Evolutionary conservation across 2,888 invertebrate genomes (phyloP), one percentile per base, ranked within the genome.

Genomic region (Laothoe populi): DNA sequence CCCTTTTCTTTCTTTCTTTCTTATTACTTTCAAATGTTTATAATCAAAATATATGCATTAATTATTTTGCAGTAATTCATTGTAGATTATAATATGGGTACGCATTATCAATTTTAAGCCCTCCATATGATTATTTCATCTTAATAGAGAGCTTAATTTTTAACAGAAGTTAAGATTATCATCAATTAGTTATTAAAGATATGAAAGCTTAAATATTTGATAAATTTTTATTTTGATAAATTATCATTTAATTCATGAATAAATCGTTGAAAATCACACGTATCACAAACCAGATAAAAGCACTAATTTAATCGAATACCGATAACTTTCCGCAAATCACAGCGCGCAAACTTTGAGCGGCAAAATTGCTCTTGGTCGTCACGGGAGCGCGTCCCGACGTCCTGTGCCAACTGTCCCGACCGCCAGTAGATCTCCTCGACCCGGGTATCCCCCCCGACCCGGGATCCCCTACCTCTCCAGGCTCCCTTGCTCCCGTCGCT

Each of bases 401-500:
- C 69, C 68, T 53, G 63, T 61, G 44, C 19, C 7, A 19, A 44
- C 44, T 44, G 44, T 19, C 64, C 70, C 69, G 67, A 70, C 69
- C 67, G 67, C 13, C 72, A 49, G 64, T 59, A 59, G 61, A 61
- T 60, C 62, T 58, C 65, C 72, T 67, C 67, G 73, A 71, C 61
- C 71, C 79, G 76, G 76, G 60, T 60, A 61, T 60, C 62, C 58
- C 65, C 68, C 72, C 68, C 67, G 73, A 71, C 61, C 71, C 79
- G 75, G 76, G 73, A 68, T 63, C 64, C 68, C 69, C 66, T 62
- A 57, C 63, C 61, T 60, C 69, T 70, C 62, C 64, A 60, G 46
- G 70, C 68, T 60, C 64, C 69, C 68, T 70, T 69, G 62, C 64
- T 69, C 67, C 67, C 80, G 83, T 83, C 77, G 75, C 84, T 82